Conservation (phyloP, 2,888 invertebrate species). For the Drosophila nigricruria region DNA sequence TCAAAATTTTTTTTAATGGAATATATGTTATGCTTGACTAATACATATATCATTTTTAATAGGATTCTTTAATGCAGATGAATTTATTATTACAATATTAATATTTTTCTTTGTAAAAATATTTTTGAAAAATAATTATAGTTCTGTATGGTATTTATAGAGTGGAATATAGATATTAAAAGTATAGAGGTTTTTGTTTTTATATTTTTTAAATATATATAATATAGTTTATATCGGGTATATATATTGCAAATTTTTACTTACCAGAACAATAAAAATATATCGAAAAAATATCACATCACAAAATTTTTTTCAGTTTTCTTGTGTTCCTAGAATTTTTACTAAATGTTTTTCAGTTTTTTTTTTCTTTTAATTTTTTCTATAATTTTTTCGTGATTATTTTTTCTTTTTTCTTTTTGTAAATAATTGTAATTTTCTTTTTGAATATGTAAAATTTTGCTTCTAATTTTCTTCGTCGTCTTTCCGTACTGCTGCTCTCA, state of each 20-base stretch:
- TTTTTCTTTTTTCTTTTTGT: conserved; percentile 58
- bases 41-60: too few relatives aligned
- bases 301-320: conserved; percentile 63
- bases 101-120: neutral
- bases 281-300: conserved; percentile 82
- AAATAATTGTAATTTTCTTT: conserved; percentile 76
- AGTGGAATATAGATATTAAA: neutral
- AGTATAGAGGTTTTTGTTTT: too few relatives aligned
- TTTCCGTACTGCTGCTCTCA: conserved; percentile 39
- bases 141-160: neutral
- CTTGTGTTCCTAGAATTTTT: conserved; percentile 57
- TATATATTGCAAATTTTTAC: conserved; percentile 34
- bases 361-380: conserved; percentile 35
- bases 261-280: conserved; percentile 76
- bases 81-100: too few relatives aligned
- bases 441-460: conserved; percentile 76
- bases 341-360: conserved; percentile 36
- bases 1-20: too few relatives aligned
- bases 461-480: conserved; percentile 32
- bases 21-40: too few relatives aligned
- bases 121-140: neutral
- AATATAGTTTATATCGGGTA: neutral
- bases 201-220: neutral
- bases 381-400: conserved; percentile 25
- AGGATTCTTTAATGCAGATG: too few relatives aligned